Percentiles rank a stretch among this genome's conserved stretches.
These are phyloP conservation scores for Galaxias olidus DNA, from an alignment of 2,797 vertebrate genomes.

Conservation along the genomic window DNA sequence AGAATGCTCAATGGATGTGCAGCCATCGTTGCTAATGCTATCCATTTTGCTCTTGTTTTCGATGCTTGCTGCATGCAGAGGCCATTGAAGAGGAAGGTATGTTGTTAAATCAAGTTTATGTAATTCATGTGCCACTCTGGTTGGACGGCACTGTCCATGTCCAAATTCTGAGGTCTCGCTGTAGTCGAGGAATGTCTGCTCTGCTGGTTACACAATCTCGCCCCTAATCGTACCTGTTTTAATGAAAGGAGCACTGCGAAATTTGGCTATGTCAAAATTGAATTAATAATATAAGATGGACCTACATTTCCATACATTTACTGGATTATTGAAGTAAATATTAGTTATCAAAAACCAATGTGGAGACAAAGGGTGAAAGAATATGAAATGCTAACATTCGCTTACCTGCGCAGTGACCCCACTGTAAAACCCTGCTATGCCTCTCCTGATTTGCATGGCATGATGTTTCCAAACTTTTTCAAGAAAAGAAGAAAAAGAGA, in stretches of 20 bases:
- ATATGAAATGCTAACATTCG: conserved; percentile 65
- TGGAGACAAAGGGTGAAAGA: conserved; percentile 70
- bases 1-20: background rate
- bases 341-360: background rate
- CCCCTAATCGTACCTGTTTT: conserved; percentile 34
- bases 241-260: conserved; percentile 37
- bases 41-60: conserved; percentile 71
- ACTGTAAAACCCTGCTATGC: conserved; percentile 43
- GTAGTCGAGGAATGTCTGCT: conserved; percentile 43
- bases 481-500: conserved; percentile 1
- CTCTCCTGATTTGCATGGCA: conserved; percentile 59
- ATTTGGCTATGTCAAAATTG: conserved; percentile 21
- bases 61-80: conserved; percentile 80
- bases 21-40: conserved; percentile 55
- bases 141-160: conserved; percentile 42
- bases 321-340: background rate
- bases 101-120: conserved; percentile 54
- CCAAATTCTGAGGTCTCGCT: conserved; percentile 48
- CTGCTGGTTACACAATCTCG: conserved; percentile 31
- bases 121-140: conserved; percentile 56
- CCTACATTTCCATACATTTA: background rate
- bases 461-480: conserved; percentile 47
- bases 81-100: conserved; percentile 78
- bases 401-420: conserved; percentile 53
- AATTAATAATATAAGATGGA: background rate